Percentiles rank a stretch among this genome's conserved stretches.
These are phyloP conservation scores for Pelobates fuscus DNA, from an alignment of 2,113 vertebrate genomes.

Conservation along the genomic window DNA sequence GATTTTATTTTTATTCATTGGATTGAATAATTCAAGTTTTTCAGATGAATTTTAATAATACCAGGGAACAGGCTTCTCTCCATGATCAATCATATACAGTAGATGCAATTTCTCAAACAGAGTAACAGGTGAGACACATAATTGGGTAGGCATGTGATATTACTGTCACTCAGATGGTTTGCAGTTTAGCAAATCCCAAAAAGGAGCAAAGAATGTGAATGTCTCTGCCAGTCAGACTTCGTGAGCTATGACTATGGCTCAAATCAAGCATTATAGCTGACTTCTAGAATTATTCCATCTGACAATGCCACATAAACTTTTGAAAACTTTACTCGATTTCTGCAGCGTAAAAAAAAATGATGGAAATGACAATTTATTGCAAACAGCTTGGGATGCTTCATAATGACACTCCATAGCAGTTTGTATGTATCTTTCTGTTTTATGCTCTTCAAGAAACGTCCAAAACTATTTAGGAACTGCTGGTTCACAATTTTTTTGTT, in stretches of 20 bases:
- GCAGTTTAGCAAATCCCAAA: conserved; percentile 16
- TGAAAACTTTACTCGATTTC: conserved; percentile 27
- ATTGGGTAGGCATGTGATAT: conserved; percentile 36
- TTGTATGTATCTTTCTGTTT: neutral
- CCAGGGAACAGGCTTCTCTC: conserved; percentile 34
- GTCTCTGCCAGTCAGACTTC: conserved; percentile 24
- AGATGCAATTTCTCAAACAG: conserved; percentile 8
- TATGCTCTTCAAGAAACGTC: neutral
- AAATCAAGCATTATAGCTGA: conserved; percentile 27
- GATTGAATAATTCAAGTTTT: conserved; percentile 35
- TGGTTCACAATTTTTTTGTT: too few species aligned
- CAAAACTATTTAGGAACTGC: neutral
- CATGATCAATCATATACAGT: conserved; percentile 23
- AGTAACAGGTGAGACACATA: conserved; percentile 29
- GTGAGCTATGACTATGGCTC: conserved; percentile 6
- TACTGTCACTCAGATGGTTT: conserved; percentile 33
- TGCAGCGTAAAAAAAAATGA: conserved; percentile 2
- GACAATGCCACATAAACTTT: conserved; percentile 18
- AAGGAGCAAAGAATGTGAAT: neutral
- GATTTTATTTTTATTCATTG: conserved; percentile 37
- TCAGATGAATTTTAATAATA: conserved; percentile 37
- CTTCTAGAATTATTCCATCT: conserved; percentile 22
- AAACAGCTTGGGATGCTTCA: neutral
- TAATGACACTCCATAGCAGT: neutral
- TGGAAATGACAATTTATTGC: conserved; percentile 10